Base-by-base conservation (phyloP, 1,140 invertebrate genomes). In the Ooceraea biroi region DNA sequence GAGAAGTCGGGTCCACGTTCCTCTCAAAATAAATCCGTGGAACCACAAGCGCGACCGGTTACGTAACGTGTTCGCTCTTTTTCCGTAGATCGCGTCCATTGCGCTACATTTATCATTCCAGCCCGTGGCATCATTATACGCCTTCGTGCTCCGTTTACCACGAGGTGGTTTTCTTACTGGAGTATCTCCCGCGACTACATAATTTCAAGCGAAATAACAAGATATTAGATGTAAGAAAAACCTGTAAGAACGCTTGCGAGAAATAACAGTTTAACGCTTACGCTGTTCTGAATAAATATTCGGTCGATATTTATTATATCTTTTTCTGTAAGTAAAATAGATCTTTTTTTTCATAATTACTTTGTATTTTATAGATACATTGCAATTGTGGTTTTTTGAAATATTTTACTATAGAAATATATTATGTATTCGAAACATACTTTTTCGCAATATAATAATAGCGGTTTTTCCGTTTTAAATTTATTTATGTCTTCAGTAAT, bases 1-100 rank as follows among this genome's bases (percentile, higher is more conserved):
- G 27, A 36, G 36, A 25, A 52, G 73, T 66, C 36, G 14, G n/a
- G 22, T 22, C 11, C 10, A 17, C 7, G 27, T 36, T 19, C 4
- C 48, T 77, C 74, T 77, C 4, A 77, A 77, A 77, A 77, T 77
- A 77, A 77, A 66, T 66, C 10, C 1, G 2, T 25, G 25, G 61
- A 7, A 74, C 17, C 19, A 77, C 60, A 19, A 77, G 44, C 48
- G 44, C 44, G 44, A 77, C 73, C n/a, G 17, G 3, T 77, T 77
- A 17, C 46, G 48, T 55, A 77, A 77, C 27, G 60, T 60, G 46
- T 50, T 66, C 19, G 30, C 19, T 77, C 46, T 77, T 77, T 66
- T 66, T 77, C 30, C 61, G 46, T 7, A n/a, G 61, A 66, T n/a
- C 30, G 14, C 19, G 30, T 65, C 19, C 65, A 66, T 66, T 30